Evolutionary conservation across 2,797 vertebrate species (phyloP), one percentile per base, ranked within the genome.

Genomic region (Crenichthys baileyi): DNA sequence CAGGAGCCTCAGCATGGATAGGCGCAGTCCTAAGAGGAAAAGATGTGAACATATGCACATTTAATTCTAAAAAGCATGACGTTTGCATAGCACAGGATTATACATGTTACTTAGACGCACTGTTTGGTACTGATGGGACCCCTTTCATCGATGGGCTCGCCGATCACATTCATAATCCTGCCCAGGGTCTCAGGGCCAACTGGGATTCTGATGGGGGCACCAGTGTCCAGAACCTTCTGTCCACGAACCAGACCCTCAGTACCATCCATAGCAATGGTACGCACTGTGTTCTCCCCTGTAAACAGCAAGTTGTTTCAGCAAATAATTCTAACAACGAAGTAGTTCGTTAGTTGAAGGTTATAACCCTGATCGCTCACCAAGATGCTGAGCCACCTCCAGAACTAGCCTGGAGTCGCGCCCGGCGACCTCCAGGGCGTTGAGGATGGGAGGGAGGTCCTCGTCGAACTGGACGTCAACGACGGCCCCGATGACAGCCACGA

Each of bases 381-480:
- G 76, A 93, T 99, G 98, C 93, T 99, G 98, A 11, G 98, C 98
- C 71, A 99, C 98, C 91, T 99, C 98, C 95, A 99, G 85, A 88
- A 99, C 98, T 53, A 99, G 96, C 79, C 98, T 96, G 72, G 95
- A 93, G 5, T 98, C 97, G n/a, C 98, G 95, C 89, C 95, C 97
- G 58, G 96, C 85, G 7, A 99, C 98, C 79, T 99, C 98, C 53
- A 99, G 94, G 71, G 98, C 98, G 81, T 99, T 99, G 41, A 99
- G 96, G 87, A 99, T 99, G 63, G 98, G 98, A n/a, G 98, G 98
- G 8, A 99, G 95, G 18, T 90, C 98, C 82, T 98, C 98, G 22
- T 99, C 98, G 76, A 99, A 99, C 95, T 99, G 97, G 87, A 99
- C 98, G 26, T 99, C 98, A 68, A 99, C 98, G 51, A 99, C 98